phyloP scores from a whole-genome alignment of 1,140 invertebrate species.

The Ruditapes philippinarum region DNA sequence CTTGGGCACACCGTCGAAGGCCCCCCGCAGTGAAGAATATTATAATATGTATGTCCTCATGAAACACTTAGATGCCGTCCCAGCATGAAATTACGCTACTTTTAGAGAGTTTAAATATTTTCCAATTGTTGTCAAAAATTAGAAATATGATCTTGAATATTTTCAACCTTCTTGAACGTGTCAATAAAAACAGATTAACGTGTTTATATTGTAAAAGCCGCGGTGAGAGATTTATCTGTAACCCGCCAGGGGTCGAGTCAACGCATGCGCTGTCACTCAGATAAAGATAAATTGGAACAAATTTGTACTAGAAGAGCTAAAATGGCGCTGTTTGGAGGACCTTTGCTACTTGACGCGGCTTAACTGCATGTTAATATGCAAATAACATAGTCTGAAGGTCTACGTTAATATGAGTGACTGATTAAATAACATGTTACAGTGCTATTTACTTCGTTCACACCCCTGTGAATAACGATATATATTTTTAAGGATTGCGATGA shows the following conservation, averaged over 20 bases:
- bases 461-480: too few species aligned
- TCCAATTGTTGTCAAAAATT: conserved; percentile 49
- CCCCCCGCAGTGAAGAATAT: conserved; percentile 1
- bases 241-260: not conserved
- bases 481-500: too few species aligned
- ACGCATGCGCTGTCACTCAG: not conserved
- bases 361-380: conserved; percentile 4
- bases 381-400: not conserved
- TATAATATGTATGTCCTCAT: conserved; percentile 30
- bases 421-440: too few species aligned
- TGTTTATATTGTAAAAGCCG: conserved; percentile 35
- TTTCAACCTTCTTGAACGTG: conserved; percentile 12
- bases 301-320: not conserved
- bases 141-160: conserved; percentile 67
- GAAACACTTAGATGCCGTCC: not conserved
- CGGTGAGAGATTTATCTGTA: not conserved
- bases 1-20: not conserved
- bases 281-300: not conserved
- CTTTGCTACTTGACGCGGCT: not conserved
- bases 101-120: conserved; percentile 15
- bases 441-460: too few species aligned
- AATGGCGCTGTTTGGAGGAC: not conserved
- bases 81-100: conserved; percentile 1
- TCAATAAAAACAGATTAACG: conserved; percentile 51
- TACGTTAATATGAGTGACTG: too few species aligned